A percentile compares a stretch with the other conserved stretches of the same genome.
Conservation (phyloP, 2,888 invertebrate species). For the Hoplodrina ambigua region DNA sequence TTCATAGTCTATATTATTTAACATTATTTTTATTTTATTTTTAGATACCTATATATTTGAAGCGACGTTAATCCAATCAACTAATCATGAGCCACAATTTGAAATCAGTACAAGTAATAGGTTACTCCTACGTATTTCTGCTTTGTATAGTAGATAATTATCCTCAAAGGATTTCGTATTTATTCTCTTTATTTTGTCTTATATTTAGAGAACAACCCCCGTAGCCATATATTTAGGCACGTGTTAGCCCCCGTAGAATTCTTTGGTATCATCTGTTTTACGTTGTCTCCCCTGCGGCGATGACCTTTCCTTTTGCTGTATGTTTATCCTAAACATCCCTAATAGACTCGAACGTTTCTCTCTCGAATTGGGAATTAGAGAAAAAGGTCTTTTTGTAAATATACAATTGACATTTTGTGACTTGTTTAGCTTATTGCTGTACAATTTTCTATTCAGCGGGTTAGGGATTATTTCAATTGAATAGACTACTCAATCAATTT, state of each 20-base stretch:
- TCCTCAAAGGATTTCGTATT: conserved; percentile 30
- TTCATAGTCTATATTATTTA: too few relatives aligned
- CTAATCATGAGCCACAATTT: neutral
- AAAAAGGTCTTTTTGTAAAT: conserved; percentile 7
- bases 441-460: neutral
- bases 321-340: conserved; percentile 49
- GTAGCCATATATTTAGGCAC: conserved; percentile 37
- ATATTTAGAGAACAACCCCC: conserved; percentile 29
- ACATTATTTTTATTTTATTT: too few relatives aligned
- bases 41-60: too few relatives aligned
- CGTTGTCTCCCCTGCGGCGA: conserved; percentile 66
- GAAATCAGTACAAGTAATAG: conserved; percentile 4
- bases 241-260: conserved; percentile 50
- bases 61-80: neutral
- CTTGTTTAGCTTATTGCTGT: conserved; percentile 12
- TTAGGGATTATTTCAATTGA: neutral
- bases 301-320: conserved; percentile 59
- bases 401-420: conserved; percentile 9
- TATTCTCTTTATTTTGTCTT: conserved; percentile 36
- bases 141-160: conserved; percentile 26
- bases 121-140: neutral
- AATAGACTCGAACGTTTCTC: conserved; percentile 46
- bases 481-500: neutral
- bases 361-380: conserved; percentile 31
- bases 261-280: conserved; percentile 62